Conservation (phyloP, 2,797 vertebrate genomes). For the Catostomus latipinnis region DNA sequence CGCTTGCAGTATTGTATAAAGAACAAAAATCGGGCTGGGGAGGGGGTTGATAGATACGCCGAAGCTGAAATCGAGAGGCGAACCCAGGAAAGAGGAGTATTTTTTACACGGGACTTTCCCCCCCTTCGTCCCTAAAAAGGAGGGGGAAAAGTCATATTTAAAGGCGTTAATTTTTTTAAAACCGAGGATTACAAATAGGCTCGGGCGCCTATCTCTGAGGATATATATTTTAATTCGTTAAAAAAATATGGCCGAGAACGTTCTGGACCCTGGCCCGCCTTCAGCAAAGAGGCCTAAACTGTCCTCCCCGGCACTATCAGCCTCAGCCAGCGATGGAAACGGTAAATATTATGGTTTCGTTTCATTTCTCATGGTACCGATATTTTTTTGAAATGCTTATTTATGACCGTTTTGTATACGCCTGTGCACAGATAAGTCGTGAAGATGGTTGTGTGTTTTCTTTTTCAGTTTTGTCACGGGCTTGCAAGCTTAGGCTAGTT, state of each 20-base stretch:
- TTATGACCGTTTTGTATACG: conserved; percentile 5
- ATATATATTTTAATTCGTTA: conserved; percentile 82
- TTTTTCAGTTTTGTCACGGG: conserved; percentile 73
- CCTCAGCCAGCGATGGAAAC: conserved; percentile 96
- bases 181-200: conserved; percentile 70
- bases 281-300: conserved; percentile 99
- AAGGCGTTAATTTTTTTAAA: conserved; percentile 69
- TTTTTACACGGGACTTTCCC: conserved; percentile 84
- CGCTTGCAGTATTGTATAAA: conserved; percentile 85
- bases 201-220: conserved; percentile 78
- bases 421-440: not conserved
- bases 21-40: conserved; percentile 82
- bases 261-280: conserved; percentile 98
- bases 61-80: conserved; percentile 85
- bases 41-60: conserved; percentile 83
- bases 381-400: conserved; percentile 43
- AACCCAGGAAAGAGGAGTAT: conserved; percentile 84
- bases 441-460: conserved; percentile 58
- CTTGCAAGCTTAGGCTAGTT: conserved; percentile 56
- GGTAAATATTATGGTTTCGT: conserved; percentile 79
- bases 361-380: conserved; percentile 20
- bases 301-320: conserved; percentile 96
- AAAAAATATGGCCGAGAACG: conserved; percentile 98
- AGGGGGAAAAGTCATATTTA: conserved; percentile 85
- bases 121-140: conserved; percentile 83